These are phyloP conservation scores for Iphiclides podalirius DNA, from an alignment of 2,888 invertebrate genomes.

Conservation along the genomic window DNA sequence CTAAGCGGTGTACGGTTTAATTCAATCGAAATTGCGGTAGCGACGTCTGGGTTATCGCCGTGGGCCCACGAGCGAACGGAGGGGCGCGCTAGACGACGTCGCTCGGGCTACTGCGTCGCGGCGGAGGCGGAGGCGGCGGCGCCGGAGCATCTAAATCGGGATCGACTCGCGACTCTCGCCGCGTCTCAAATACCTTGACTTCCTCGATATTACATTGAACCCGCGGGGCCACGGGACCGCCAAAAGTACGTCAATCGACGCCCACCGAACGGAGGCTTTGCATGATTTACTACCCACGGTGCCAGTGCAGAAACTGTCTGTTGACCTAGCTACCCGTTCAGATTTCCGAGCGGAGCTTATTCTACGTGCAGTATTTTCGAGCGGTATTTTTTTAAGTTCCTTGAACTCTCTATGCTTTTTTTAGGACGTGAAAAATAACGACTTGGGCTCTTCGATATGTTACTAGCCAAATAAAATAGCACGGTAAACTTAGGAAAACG, in stretches of 20 bases:
- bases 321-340: constrained; percentile 24
- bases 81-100: constrained; percentile 70
- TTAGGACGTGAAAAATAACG: too few species aligned
- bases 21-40: constrained; percentile 47
- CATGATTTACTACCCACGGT: constrained; percentile 45
- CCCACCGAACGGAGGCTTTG: constrained; percentile 54
- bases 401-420: not conserved
- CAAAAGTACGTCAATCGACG: constrained; percentile 74
- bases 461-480: too few species aligned
- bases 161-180: constrained; percentile 76
- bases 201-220: constrained; percentile 81
- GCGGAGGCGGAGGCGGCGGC: constrained; percentile 67
- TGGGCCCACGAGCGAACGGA: constrained; percentile 43
- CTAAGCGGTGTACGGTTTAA: too few species aligned
- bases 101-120: constrained; percentile 76
- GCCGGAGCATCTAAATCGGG: constrained; percentile 79
- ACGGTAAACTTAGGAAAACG: too few species aligned
- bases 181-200: constrained; percentile 80
- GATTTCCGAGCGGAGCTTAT: constrained; percentile 5
- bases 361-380: not conserved
- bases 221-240: constrained; percentile 67
- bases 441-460: too few species aligned
- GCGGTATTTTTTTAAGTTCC: not conserved
- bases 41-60: constrained; percentile 40
- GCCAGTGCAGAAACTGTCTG: constrained; percentile 24